A percentile compares a stretch with the other conserved stretches of the same genome.
These are phyloP conservation scores for Bombus affinis DNA, from an alignment of 1,140 invertebrate species.

Conservation along the genomic window DNA sequence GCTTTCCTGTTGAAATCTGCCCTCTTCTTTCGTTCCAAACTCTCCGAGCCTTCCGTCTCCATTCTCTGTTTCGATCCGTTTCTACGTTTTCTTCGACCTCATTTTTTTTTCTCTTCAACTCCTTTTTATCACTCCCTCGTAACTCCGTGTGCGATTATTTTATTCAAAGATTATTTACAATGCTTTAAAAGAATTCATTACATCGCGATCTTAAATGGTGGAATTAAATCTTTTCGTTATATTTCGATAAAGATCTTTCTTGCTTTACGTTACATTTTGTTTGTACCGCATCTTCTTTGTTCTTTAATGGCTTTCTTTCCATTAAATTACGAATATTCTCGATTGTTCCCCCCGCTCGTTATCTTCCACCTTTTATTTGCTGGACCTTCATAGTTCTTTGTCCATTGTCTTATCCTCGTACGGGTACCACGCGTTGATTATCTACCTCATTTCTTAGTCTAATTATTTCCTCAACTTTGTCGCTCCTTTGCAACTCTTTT, in stretches of 20 bases:
- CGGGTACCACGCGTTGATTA: slow-evolving; percentile 9
- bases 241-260: not conserved
- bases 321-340: not conserved
- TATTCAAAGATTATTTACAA: not conserved
- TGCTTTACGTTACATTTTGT: not conserved
- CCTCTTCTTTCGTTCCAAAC: slow-evolving; percentile 44
- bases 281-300: not conserved
- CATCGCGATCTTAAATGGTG: not conserved
- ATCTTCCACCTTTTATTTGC: not conserved
- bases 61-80: slow-evolving; percentile 6
- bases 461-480: slow-evolving; percentile 1
- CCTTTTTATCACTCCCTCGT: not conserved
- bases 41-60: slow-evolving; percentile 11
- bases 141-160: not conserved
- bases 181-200: no score
- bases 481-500: not conserved
- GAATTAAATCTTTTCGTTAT: not conserved
- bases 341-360: not conserved
- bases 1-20: slow-evolving; percentile 67
- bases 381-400: not conserved
- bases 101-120: not conserved
- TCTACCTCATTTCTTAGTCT: not conserved
- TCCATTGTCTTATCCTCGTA: not conserved
- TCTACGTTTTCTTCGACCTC: slow-evolving; percentile 8
- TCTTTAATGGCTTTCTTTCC: not conserved